Conservation (phyloP, 2,888 invertebrate genomes). For the Pocota personata region DNA sequence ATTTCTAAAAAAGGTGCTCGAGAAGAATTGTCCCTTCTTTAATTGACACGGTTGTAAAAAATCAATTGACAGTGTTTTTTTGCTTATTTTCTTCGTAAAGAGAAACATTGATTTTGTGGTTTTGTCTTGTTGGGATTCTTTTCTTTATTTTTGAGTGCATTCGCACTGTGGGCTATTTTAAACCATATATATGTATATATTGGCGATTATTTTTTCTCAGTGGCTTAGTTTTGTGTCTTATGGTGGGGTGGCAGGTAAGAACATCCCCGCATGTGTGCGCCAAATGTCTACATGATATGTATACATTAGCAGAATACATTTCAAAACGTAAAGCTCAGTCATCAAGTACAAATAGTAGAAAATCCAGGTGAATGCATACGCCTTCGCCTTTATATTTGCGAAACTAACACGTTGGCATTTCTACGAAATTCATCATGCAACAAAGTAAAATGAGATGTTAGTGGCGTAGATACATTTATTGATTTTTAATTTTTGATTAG, state of each 20-base stretch:
- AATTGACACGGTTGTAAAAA: conserved; percentile 49
- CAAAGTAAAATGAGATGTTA: background rate
- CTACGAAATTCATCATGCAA: background rate
- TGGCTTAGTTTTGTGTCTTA: conserved; percentile 26
- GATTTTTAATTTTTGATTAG: no score
- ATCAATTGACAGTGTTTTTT: conserved; percentile 47
- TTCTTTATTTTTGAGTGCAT: conserved; percentile 31
- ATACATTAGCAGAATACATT: background rate
- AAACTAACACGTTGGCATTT: conserved; percentile 52
- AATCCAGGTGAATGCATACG: background rate
- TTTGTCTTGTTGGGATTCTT: conserved; percentile 14
- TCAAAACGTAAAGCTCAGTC: background rate
- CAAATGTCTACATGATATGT: background rate
- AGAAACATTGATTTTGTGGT: conserved; percentile 28
- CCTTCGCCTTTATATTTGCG: conserved; percentile 1
- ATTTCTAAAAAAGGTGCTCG: background rate
- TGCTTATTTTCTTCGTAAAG: conserved; percentile 3
- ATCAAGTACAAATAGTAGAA: background rate
- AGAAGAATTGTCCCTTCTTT: conserved; percentile 21
- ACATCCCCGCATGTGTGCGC: conserved; percentile 5
- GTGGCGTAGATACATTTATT: background rate
- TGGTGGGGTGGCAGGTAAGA: conserved; percentile 7
- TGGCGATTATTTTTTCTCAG: conserved; percentile 25
- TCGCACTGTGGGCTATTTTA: conserved; percentile 52
- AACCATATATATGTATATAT: conserved; percentile 28